Base-by-base conservation (phyloP, 2,113 vertebrate genomes). In the Anhinga rufa region DNA sequence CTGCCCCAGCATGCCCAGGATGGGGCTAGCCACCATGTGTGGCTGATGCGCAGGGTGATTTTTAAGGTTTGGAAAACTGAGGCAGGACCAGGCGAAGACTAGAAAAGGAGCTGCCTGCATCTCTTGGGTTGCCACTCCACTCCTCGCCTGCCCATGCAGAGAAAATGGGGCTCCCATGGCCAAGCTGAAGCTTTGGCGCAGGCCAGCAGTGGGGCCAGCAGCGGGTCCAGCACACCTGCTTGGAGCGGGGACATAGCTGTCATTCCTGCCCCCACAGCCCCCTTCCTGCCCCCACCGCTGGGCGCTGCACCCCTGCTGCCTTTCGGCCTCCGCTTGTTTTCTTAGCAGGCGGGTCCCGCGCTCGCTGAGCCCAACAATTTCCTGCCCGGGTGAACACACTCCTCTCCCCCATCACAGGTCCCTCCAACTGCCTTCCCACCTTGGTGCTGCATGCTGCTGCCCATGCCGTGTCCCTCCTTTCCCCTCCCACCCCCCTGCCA, bases 301-400 rank as follows among this genome's bases (percentile, higher is more conserved):
- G 86, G 36, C 32, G 4, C 79, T 58, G 44, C 44, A 6, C 78
- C 69, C 84, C 90, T 13, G 42, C 94, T 83, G 96, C 93, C 88
- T 86, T 9, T 90, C 20, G 1, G 64, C 48, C 84, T 46, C 80
- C 5, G n/a, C 95, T 95, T 97, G 96, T 96, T 97, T 97, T 97
- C 93, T 97, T 97, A 95, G 86, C 92, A 95, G 97, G 97, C 93
- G 96, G 95, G 92, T 88, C 96, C 82, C 3, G 38, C 4, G 6
- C 84, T 96, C 17, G 29, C 65, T 2, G 48, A 95, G 92, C 93
- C 76, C 84, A 96, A 94, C 92, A 65, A 93, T 97, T 97, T 97
- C 97, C 97, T 97, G 96, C 93, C 75, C 34, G 4, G 34, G 82
- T 31, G 65, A 92, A 54, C 65, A 52, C 87, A 91, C 92, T 88